phyloP scores from a whole-genome alignment of 2,797 vertebrate species.

The Melanotaenia maccullochi region DNA sequence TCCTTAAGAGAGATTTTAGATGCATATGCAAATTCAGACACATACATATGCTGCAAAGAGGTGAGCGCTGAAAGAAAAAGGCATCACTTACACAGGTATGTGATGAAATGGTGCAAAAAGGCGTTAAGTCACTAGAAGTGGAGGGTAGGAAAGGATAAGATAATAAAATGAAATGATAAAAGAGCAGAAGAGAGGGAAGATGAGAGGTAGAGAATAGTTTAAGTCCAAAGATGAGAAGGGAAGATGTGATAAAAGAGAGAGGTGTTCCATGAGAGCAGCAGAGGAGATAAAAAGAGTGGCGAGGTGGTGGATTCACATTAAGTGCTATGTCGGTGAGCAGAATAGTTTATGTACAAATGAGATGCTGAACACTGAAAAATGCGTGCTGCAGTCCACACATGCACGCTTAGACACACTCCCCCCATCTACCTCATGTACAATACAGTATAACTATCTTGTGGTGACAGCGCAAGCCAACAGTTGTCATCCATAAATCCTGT shows the following conservation, averaged over 20 bases:
- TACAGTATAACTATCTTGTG: conserved; percentile 54
- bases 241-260: conserved; percentile 53
- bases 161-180: conserved; percentile 42
- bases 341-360: conserved; percentile 53
- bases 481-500: conserved; percentile 72
- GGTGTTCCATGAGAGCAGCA: conserved; percentile 54
- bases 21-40: conserved; percentile 29
- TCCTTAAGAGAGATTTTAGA: conserved; percentile 44
- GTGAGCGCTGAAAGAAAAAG: conserved; percentile 42
- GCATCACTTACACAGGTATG: conserved; percentile 57
- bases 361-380: conserved; percentile 53
- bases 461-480: conserved; percentile 66
- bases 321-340: conserved; percentile 60
- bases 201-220: conserved; percentile 38
- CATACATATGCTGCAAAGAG: conserved; percentile 31
- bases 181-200: conserved; percentile 30
- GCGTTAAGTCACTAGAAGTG: conserved; percentile 37
- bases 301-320: conserved; percentile 66
- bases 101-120: conserved; percentile 46
- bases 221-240: conserved; percentile 52
- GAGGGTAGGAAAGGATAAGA: conserved; percentile 15
- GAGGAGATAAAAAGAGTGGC: conserved; percentile 56
- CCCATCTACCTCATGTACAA: conserved; percentile 38
- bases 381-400: conserved; percentile 15
- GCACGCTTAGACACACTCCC: conserved; percentile 7